Percentiles rank a stretch among this genome's conserved stretches.
Evolutionary conservation across 92 coral and sea anemone genomes (phyloP).

Genomic region (Siderastrea radians): DNA sequence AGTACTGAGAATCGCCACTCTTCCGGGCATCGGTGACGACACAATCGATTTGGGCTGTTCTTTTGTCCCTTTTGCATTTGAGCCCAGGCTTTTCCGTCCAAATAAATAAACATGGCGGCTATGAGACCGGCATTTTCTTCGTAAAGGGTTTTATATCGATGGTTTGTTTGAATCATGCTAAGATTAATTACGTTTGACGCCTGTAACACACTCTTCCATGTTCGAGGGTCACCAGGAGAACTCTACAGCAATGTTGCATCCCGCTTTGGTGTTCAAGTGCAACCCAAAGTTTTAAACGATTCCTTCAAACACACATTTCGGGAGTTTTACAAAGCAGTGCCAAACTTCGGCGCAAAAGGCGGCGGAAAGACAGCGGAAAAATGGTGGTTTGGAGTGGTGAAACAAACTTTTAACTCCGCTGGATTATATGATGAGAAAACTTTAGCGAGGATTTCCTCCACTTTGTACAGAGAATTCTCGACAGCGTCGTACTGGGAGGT

Average conservation of each 20-base stretch:
- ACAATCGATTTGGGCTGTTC: no score
- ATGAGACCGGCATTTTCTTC: background rate
- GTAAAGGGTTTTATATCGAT: background rate
- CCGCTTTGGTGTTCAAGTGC: conserved; percentile 60
- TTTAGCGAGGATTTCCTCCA: conserved; percentile 54
- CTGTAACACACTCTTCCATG: conserved; percentile 84
- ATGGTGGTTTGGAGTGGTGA: conserved; percentile 88
- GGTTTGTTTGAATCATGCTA: conserved; percentile 23
- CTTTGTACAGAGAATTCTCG: conserved; percentile 73
- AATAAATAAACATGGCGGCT: conserved; percentile 6
- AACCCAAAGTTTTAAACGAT: conserved; percentile 58
- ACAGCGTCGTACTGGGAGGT: conserved; percentile 76
- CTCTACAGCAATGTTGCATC: conserved; percentile 79
- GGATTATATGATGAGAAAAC: conserved; percentile 65
- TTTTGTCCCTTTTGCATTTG: no score
- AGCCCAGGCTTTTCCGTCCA: conserved; percentile 12
- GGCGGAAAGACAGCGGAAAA: conserved; percentile 59
- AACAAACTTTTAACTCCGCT: conserved; percentile 62
- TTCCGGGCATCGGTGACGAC: background rate
- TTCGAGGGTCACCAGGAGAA: conserved; percentile 85
- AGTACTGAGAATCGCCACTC: no score
- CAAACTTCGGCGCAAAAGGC: conserved; percentile 80
- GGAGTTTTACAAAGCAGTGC: conserved; percentile 64
- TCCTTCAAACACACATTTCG: conserved; percentile 74
- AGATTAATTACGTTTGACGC: conserved; percentile 91